These are phyloP conservation scores for Drosophila acutilabella DNA, from an alignment of 2,888 invertebrate species.

Conservation along the genomic window DNA sequence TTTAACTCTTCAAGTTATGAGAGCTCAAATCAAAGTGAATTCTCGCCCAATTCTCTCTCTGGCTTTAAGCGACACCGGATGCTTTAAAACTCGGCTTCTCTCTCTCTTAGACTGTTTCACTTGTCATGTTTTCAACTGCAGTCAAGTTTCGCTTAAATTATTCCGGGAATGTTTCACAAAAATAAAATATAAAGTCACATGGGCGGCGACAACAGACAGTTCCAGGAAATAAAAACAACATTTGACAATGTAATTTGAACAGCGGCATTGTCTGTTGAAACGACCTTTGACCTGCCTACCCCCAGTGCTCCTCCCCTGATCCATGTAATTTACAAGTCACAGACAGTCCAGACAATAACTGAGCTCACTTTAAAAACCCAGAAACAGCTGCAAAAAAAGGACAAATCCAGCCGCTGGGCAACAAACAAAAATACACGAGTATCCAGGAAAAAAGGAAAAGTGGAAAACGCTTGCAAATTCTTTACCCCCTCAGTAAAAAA, in stretches of 20 bases:
- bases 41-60: conserved; percentile 3
- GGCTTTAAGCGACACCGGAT: conserved; percentile 23
- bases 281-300: conserved; percentile 36
- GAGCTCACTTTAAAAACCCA: conserved; percentile 56
- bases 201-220: conserved; percentile 38
- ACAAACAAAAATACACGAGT: conserved; percentile 36
- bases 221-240: conserved; percentile 10
- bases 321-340: conserved; percentile 28
- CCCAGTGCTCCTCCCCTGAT: background rate
- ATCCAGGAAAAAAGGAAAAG: conserved; percentile 26
- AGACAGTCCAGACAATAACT: conserved; percentile 35
- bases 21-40: conserved; percentile 42
- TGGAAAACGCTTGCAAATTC: background rate
- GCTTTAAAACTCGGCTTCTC: conserved; percentile 28
- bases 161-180: too few relatives aligned
- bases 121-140: conserved; percentile 53
- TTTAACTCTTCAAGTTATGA: conserved; percentile 35
- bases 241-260: conserved; percentile 74
- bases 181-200: conserved; percentile 47
- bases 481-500: conserved; percentile 10
- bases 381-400: conserved; percentile 50
- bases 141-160: conserved; percentile 28
- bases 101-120: conserved; percentile 9
- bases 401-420: conserved; percentile 67
- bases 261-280: conserved; percentile 8